Evolutionary conservation across 2,113 vertebrate species (phyloP), one percentile per base, ranked within the genome.

Genomic region (Haplochromis burtoni): DNA sequence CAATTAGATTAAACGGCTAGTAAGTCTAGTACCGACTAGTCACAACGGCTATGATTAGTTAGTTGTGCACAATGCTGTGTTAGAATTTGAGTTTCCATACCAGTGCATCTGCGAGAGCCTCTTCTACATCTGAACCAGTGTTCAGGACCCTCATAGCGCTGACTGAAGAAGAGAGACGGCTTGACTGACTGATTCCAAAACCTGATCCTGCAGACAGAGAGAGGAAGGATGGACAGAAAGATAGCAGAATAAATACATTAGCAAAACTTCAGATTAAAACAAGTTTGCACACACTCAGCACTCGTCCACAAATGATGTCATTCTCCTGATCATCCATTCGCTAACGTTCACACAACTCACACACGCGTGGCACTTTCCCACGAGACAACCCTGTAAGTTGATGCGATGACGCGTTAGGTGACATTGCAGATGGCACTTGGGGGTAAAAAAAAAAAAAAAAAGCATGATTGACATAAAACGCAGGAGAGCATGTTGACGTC

Each of bases 71-170:
- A 68, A 21, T 5, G 4, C 5, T 80, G 38, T 35, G 21, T 81
- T 66, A 49, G 10, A 7, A 7, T 35, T 26, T 47, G 33, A 13
- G 73, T 84, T 68, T 82, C 84, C 81, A 73, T 98, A 99, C 98
- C 98, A 99, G 95, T 16, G 98, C 98, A 80, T 99, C 98, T 57
- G 98, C 98, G 5, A 99, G 97, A 1, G 98, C 98, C 90, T 99
- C 98, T 90, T 99, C 98, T 85, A 99, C 98, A 0, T 99, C 98
- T 3, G 98, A 99, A 66, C 98, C 98, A 0, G 98, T 97, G 96
- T 99, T 99, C 68, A 99, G 97, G 91, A 99, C 97, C 89, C 98
- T 94, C 98, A 99, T 99, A 92, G 98, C 98, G 33, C 98, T 99
- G 93, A 99, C 98, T 1, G 98, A 99, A 3, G 98, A 98, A 0